Evolutionary conservation across 2,113 vertebrate species (phyloP).

Genomic region (Mugil cephalus): DNA sequence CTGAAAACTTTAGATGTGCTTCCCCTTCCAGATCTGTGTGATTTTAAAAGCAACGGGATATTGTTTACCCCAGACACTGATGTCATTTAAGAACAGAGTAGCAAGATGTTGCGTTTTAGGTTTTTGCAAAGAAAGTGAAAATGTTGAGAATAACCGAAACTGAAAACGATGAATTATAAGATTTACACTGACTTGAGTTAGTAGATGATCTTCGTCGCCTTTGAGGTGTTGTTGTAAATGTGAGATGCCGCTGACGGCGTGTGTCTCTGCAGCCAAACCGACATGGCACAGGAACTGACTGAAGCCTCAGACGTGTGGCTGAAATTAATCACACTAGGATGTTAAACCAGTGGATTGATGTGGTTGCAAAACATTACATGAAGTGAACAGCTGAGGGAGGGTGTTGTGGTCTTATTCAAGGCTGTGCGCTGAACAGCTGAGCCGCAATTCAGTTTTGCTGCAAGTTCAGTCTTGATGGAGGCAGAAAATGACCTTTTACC

Average conservation of each 20-base stretch:
- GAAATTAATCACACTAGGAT: background rate
- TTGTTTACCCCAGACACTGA: too few species aligned
- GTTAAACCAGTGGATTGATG: background rate
- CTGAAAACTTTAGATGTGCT: too few species aligned
- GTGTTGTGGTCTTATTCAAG: slow-evolving; percentile 10
- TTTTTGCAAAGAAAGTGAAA: background rate
- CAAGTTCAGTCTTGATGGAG: slow-evolving; percentile 58
- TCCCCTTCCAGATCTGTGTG: too few species aligned
- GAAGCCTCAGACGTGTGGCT: background rate
- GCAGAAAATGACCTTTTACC: background rate
- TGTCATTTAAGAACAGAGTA: too few species aligned
- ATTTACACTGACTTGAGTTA: background rate
- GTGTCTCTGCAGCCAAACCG: background rate
- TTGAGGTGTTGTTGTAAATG: background rate
- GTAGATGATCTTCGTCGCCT: background rate
- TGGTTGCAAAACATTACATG: background rate
- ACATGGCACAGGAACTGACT: background rate
- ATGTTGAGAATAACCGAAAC: background rate
- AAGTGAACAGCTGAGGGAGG: background rate
- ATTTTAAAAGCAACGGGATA: too few species aligned
- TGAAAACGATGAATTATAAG: background rate
- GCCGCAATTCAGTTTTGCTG: background rate
- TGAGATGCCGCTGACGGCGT: background rate
- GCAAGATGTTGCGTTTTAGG: background rate
- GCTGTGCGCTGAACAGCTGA: slow-evolving; percentile 19